Evolutionary conservation across 2,797 vertebrate species (phyloP), one percentile per base, ranked within the genome.

Genomic region (Chaetodon trifasciatus): DNA sequence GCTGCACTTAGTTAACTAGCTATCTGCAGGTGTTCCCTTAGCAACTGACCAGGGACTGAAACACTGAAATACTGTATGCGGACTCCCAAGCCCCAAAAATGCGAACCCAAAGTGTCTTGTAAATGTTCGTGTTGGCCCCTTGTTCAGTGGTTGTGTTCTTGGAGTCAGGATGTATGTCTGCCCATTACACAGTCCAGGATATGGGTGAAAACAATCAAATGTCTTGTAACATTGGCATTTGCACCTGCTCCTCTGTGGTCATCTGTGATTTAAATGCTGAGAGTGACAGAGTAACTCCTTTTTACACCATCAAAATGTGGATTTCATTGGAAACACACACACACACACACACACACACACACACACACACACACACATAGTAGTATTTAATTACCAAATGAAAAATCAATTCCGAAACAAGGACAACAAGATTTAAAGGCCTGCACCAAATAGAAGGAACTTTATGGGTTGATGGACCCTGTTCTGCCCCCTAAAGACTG

Each of bases 1-100:
- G 35, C 94, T 93, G 93, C 94, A 94, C 93, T 95, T 94, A 94
- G 93, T 95, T 95, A 95, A 95, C 93, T 91, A 92, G 93, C 92
- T 91, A 93, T 93, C 89, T 93, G 91, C 93, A 95, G 92, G 93
- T 94, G 93, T 93, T 94, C 91, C 93, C 90, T 91, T 86, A 92
- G 91, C 92, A 94, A 93, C 92, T 94, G 91, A 89, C 88, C 86
- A 83, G 79, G 75, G 76, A 90, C 75, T 81, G 85, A 86, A 91
- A 91, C 83, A 88, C 52, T 82, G 70, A 80, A 84, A 75, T 61
- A 74, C 82, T 69, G 76, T 70, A 76, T 86, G 79, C 72, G 72
- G 81, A 84, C 71, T 88, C 53, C 80, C 56, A 67, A 74, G 70
- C 70, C 76, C 88, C 85, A 81, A 91, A 93, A 91, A 89, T 89